Evolutionary conservation across 2,888 invertebrate genomes (phyloP), one percentile per base, ranked within the genome.

Genomic region (Campoplex capitator): DNA sequence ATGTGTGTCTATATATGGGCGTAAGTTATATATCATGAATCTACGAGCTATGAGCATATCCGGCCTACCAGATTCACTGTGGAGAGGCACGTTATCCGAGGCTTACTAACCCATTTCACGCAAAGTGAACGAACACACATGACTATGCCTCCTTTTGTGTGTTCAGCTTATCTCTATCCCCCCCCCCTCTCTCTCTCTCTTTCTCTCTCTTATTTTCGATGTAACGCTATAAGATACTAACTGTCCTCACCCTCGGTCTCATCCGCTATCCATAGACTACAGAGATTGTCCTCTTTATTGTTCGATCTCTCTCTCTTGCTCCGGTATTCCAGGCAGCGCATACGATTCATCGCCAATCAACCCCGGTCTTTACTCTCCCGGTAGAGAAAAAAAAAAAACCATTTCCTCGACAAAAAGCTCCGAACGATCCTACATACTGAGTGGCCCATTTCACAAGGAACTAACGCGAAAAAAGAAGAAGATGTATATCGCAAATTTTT

Each of bases 21-120:
- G 16, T 16, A 23, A 8, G 28, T 28, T 23, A 23, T 70, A 75
- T 83, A 75, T 75, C 65, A 75, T 70, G 75, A 83, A 79, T 79
- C 79, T 75, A 65, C 83, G 79, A 79, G 86, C 56, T 75, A 70
- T 62, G 67, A 79, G 76, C 58, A 71, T 28, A 79, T 74, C 62
- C 74, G 76, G 81, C 45, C 62, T 83, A 80, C 42, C 58, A 45
- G 56, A 67, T 81, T 76, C 58, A 65, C 74, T 67, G 65, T 80
- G 76, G 62, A 76, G 74, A 76, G 84, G 76, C 81, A 80, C 82
- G 86, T 87, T 87, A 87, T 87, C 86, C 76, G 67, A 84, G 86
- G 88, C 88, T 88, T 86, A 88, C 87, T 84, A 87, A 88, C 88
- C 87, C 84, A 88, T 87, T 86, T 88, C 87, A 84, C 84, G 84